Base-by-base conservation (phyloP, 2,113 vertebrate genomes). In the Riparia riparia region DNA sequence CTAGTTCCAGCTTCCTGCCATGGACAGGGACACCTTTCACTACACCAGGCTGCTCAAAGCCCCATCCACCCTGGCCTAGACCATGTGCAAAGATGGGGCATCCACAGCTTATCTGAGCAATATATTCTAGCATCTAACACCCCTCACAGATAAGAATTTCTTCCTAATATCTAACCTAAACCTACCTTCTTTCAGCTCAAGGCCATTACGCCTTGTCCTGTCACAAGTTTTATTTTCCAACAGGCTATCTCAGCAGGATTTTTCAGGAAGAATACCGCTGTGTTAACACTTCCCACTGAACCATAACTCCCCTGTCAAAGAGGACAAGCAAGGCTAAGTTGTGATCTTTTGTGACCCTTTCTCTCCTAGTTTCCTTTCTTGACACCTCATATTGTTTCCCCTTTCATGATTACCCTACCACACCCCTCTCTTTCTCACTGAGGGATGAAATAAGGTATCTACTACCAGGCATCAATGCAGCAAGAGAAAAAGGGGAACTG, bases 131-230 rank as follows among this genome's bases (percentile, higher is more conserved):
- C 9, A 14, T 28, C 29, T 49, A n/a, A 61, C 13, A 34, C 7
- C 2, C 20, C 4, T 34, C 34, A 42, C 14, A 69, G 54, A 22
- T 41, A 54, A 34, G 25, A 34, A 31, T 76, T 61, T 76, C 34
- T 47, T 54, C n/a, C 17, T 31, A 47, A 31, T 34, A 69, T 41
- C 29, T 41, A 41, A 54, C 14, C 14, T 47, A 26, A 68, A 34
- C 16, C 10, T 34, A 20, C 7, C 6, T 11, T 34, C 29, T 41
- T 76, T 61, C n/a, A 41, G 7, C 4, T 61, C 31, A 31, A 82
- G 17, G 25, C 13, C 53, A 24, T 53, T n/a, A 25, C 0, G 0
- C n/a, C 21, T 80, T 50, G 44, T 50, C 26, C n/a, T 58, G 12
- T 34, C 13, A 25, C 11, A 26, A 0, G 0, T 31, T 7, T 25